A percentile compares a stretch with the other conserved stretches of the same genome.
phyloP scores from a whole-genome alignment of 2,113 vertebrate genomes.

The Trichechus manatus region DNA sequence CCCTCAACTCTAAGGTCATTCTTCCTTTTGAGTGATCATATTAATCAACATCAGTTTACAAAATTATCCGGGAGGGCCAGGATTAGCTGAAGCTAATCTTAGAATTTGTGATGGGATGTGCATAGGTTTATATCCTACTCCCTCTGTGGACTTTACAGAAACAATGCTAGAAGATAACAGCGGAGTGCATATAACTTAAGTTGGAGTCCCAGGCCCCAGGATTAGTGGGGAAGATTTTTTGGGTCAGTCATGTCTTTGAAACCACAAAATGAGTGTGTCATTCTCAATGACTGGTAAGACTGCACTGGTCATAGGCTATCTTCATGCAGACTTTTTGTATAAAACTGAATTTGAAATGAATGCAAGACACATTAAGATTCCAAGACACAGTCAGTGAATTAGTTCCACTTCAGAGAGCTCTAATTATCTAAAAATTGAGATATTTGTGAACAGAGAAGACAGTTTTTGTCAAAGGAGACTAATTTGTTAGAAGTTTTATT shows the following conservation, averaged over 20 bases:
- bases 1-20: background rate
- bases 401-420: background rate
- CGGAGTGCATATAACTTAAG: background rate
- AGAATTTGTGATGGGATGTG: background rate
- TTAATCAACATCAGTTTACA: background rate
- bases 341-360: background rate
- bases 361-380: background rate
- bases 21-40: background rate
- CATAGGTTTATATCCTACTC: background rate
- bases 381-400: background rate
- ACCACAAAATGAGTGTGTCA: background rate
- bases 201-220: background rate
- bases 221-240: background rate
- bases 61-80: background rate
- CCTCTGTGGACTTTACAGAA: background rate
- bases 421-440: background rate
- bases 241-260: background rate
- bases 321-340: no score
- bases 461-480: background rate
- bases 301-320: background rate
- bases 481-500: background rate
- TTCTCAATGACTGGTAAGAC: background rate
- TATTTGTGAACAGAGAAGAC: slow-evolving; percentile 19
- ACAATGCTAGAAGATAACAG: background rate
- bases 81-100: background rate